Evolutionary conservation across 2,113 vertebrate genomes (phyloP), one percentile per base, ranked within the genome.

Genomic region (Sceloporus undulatus): DNA sequence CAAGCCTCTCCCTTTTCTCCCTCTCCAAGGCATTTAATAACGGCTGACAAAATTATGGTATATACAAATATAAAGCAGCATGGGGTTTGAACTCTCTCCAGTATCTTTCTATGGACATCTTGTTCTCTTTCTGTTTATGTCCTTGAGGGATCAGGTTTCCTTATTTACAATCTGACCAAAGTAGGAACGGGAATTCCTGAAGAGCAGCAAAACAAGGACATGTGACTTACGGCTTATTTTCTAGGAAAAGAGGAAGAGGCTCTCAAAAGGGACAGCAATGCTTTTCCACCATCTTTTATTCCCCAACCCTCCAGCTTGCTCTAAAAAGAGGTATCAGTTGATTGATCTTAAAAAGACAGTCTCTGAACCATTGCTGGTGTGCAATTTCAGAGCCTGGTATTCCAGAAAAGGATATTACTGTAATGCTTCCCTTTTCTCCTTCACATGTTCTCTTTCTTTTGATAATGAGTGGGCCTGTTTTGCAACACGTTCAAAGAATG

Each of bases 121-220:
- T 93, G 95, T 95, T 94, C 95, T 93, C 79, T 87, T 82, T 34
- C 89, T 94, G 88, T 77, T 92, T 91, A 94, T 94, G 94, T 88
- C 92, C 94, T 94, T 91, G 89, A 88, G 40, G 85, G 93, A 86
- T 96, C 94, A 82, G 84, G 88, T 96, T 96, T 94, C 95, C 91
- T 94, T 96, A 94, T 95, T 96, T 96, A 96, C 92, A 89, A 82
- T 92, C 90, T 94, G 92, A 89, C 88, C 92, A 84, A 91, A 91
- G 90, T 81, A 90, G 92, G 89, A 89, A 91, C 88, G 95, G 92
- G 91, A 94, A 95, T 96, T 95, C 95, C 90, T 95, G 42, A 96
- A 96, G 92, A 94, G 94, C 87, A 93, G 90, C 92, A 95, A 95
- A 96, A 94, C 90, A 92, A 79, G 90, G 48, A 66, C 95, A 94